Evolutionary conservation across 2,113 vertebrate genomes (phyloP).

Genomic region (Danionella cerebrum): DNA sequence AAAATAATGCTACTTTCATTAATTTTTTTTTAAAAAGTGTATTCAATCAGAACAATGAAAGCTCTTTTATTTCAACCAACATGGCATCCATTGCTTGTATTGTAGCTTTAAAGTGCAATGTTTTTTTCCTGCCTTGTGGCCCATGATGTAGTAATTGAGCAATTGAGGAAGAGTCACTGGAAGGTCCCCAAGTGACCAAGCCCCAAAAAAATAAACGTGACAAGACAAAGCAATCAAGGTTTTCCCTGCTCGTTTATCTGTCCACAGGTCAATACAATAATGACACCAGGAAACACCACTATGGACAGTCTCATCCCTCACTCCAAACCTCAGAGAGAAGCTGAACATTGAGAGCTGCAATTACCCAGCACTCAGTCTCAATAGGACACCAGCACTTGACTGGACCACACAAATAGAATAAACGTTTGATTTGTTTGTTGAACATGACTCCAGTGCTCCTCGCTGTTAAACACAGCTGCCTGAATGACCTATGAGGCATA

Average conservation of each 20-base stretch:
- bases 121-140: slow-evolving; percentile 28
- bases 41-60: too few relatives aligned
- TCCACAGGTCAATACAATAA: slow-evolving; percentile 54
- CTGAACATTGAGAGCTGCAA: slow-evolving; percentile 8
- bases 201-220: slow-evolving; percentile 46
- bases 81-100: neutral
- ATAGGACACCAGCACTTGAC: slow-evolving; percentile 1
- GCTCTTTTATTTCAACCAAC: neutral
- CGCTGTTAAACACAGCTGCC: neutral
- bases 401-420: slow-evolving; percentile 6
- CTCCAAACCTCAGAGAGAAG: neutral
- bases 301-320: slow-evolving; percentile 24
- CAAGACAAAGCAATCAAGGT: slow-evolving; percentile 39
- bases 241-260: slow-evolving; percentile 44
- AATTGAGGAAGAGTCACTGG: slow-evolving; percentile 53
- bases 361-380: slow-evolving; percentile 18
- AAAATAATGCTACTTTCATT: too few relatives aligned
- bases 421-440: slow-evolving; percentile 19
- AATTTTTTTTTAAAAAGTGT: too few relatives aligned
- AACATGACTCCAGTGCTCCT: slow-evolving; percentile 5
- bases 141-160: slow-evolving; percentile 53
- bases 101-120: neutral
- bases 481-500: neutral
- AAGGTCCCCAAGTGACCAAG: slow-evolving; percentile 44
- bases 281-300: slow-evolving; percentile 37